Evolutionary conservation across 23 tunicate species (phyloP).

Genomic region (Trididemnum nubilum): DNA sequence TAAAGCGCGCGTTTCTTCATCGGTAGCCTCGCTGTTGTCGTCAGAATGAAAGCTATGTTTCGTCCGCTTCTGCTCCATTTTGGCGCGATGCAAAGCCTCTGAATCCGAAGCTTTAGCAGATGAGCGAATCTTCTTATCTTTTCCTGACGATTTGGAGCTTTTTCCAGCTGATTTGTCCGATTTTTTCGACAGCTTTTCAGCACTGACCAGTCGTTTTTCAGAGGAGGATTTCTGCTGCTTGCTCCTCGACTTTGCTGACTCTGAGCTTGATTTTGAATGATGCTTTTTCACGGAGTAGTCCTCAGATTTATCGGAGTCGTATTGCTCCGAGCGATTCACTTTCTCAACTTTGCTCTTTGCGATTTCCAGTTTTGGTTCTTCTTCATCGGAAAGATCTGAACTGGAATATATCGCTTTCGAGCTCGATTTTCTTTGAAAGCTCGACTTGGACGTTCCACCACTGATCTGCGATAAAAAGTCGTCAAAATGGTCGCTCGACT

Average conservation of each 20-base stretch:
- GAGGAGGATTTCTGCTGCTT: not conserved
- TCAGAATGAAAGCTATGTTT: not conserved
- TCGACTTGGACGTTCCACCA: constrained; percentile 8
- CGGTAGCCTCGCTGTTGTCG: not conserved
- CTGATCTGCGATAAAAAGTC: constrained; percentile 48
- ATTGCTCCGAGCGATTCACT: constrained; percentile 39
- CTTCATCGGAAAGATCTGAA: not conserved
- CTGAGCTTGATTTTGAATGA: not conserved
- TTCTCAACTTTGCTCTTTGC: constrained; percentile 12
- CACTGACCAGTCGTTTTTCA: not conserved
- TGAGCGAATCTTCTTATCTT: not conserved
- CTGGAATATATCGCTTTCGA: not conserved
- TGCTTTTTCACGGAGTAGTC: constrained; percentile 41
- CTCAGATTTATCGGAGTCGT: constrained; percentile 50
- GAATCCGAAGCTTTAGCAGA: not conserved
- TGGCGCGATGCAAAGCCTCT: not conserved
- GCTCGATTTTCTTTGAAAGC: not conserved
- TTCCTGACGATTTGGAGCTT: not conserved
- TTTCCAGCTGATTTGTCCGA: not conserved
- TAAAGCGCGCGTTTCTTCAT: not conserved
- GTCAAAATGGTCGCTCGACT: constrained; percentile 61
- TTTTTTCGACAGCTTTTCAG: not conserved
- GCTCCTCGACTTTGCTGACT: not conserved
- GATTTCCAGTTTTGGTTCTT: not conserved
- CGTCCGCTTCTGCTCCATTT: not conserved